These are phyloP conservation scores for Ips nitidus DNA, from an alignment of 1,140 invertebrate genomes.

Conservation along the genomic window DNA sequence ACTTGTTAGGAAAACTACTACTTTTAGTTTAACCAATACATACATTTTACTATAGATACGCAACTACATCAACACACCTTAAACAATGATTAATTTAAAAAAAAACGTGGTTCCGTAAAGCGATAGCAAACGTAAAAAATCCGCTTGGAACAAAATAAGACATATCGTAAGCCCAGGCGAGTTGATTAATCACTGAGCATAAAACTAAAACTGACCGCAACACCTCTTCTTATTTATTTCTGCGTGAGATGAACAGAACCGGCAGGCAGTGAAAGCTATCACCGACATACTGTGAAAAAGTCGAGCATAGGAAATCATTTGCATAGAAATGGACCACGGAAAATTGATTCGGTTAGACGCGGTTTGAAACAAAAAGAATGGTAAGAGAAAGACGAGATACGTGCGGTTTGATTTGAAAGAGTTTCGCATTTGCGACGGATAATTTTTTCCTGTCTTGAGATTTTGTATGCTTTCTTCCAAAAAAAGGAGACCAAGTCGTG, in stretches of 20 bases:
- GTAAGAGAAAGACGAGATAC: conserved; percentile 29
- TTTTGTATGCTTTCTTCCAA: conserved; percentile 22
- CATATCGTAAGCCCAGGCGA: too few species aligned
- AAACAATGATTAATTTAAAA: too few species aligned
- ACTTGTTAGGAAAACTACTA: too few species aligned
- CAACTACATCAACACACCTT: too few species aligned
- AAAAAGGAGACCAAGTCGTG: not conserved
- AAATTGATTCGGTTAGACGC: conserved; percentile 31
- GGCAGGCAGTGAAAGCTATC: conserved; percentile 30
- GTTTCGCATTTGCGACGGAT: conserved; percentile 17
- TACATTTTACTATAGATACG: too few species aligned
- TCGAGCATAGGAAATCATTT: conserved; percentile 36
- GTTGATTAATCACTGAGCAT: not conserved
- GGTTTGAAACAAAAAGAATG: conserved; percentile 24
- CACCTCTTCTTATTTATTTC: conserved; percentile 11
- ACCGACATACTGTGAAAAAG: conserved; percentile 29
- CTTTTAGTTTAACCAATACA: too few species aligned
- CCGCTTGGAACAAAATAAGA: too few species aligned
- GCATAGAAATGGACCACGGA: conserved; percentile 36
- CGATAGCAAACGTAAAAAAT: too few species aligned
- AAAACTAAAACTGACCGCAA: conserved; percentile 15
- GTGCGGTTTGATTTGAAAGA: conserved; percentile 25
- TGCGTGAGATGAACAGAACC: conserved; percentile 31
- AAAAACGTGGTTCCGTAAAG: too few species aligned
- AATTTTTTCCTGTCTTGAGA: conserved; percentile 11